Base-by-base conservation (phyloP, 2,888 invertebrate species). In the Ophion obscuratus region DNA sequence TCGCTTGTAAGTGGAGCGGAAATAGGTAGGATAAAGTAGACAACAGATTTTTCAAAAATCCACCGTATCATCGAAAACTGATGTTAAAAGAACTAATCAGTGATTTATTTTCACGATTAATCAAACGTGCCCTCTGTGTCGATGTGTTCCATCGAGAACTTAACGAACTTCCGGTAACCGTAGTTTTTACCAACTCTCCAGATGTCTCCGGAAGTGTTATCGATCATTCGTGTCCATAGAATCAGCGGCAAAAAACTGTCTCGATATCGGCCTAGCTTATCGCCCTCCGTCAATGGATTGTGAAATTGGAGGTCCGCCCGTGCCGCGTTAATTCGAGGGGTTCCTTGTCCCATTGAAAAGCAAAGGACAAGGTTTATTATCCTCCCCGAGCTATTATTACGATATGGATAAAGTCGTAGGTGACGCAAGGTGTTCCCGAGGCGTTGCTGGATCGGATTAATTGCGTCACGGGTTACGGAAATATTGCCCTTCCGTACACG, bases 391-490 rank as follows among this genome's bases (percentile, higher is more conserved):
- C n/a, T 24, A 24, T 47, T 53, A 68, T 44, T 9, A 40, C n/a
- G 47, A 59, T 64, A 87, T 87, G 86, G 88, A 84, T 87, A 87
- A 77, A 88, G 87, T 86, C 85, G 88, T 88, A 81, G 87, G 85
- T 67, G 80, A 61, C 66, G 77, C 74, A 76, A 83, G 83, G 86
- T 86, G 87, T 77, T 78, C 83, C 66, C 71, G 81, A 80, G 62
- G 66, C 77, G 70, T 68, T 79, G 31, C 40, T 71, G 62, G 57
- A 76, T 80, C 66, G 81, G 81, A 85, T 88, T 87, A 88, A 88
- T 88, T 85, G 79, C 76, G 83, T 86, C 83, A 87, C 76, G 88
- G 87, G 71, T 84, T 61, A 85, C 78, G 85, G 31, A 53, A 75
- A 53, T 73, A 75, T 68, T 67, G 62, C 31, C 85, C 77, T 67